Evolutionary conservation across 2,888 invertebrate genomes (phyloP), one percentile per base, ranked within the genome.

Genomic region (Drosophila helvetica): DNA sequence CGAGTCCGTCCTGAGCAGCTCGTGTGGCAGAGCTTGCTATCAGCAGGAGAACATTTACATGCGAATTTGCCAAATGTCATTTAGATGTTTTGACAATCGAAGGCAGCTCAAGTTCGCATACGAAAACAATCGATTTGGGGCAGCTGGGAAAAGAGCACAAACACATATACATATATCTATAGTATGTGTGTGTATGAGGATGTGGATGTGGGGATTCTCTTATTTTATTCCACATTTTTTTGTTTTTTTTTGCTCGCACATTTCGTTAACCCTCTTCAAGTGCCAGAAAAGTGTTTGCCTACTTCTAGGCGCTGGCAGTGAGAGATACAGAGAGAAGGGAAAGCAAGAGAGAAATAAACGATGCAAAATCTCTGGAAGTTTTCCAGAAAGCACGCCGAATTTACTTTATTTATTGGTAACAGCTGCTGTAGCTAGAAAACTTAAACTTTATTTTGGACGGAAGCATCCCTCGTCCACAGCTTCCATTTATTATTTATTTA

Each of bases 31-130:
- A 30, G 57, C 60, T 27, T 30, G 57, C 60, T 22, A 59, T 52
- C 38, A 58, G 43, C 67, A 30, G 66, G 7, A 38, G 59, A 45
- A 61, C 61, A 75, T 69, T 77, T 74, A 58, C 69, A 68, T 67
- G 58, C 72, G 74, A 77, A 70, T 68, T 74, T 74, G 62, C 70
- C 80, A 73, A 77, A 64, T 77, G 77, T 63, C 65, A 75, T 73
- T 66, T 55, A 30, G 66, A 66, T 66, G 33, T 66, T 66, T 66
- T 66, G 48, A 67, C 67, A 66, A 33, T 65, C 47, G 52, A 46
- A 65, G 64, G 64, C 46, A 66, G 27, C 47, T 42, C 30, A 22
- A 47, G 45, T 46, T 38, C 17, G 56, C 47, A 42, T 30, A 22
- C 56, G 50, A 66, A 66, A 68, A 68, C 68, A 68, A 17, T 59